These are phyloP conservation scores for Palythoa grandis DNA, from an alignment of 92 coral and sea anemone species.

Conservation along the genomic window DNA sequence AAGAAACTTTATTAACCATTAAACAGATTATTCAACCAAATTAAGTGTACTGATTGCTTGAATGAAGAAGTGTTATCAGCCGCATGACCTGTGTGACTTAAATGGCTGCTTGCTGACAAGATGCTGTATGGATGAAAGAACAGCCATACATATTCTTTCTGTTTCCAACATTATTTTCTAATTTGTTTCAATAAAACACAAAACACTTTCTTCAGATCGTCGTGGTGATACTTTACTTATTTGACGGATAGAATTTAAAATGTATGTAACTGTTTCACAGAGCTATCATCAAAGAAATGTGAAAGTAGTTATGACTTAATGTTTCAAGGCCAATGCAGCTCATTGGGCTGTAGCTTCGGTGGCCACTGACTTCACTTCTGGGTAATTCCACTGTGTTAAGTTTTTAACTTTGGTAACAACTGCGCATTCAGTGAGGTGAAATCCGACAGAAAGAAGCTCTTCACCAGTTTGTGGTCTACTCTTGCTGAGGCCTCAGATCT, in stretches of 20 bases:
- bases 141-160: not conserved
- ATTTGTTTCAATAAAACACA: not conserved
- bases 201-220: not conserved
- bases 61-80: not conserved
- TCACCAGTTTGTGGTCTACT: not conserved
- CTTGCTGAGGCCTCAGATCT: not conserved
- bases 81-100: not conserved
- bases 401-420: not conserved
- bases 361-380: constrained; percentile 37
- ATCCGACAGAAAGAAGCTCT: not conserved
- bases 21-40: constrained; percentile 9
- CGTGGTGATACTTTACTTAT: not conserved
- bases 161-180: not conserved
- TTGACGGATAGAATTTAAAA: not conserved
- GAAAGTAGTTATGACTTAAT: constrained; percentile 26
- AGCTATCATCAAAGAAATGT: not conserved
- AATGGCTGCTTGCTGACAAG: constrained; percentile 15
- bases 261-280: not conserved
- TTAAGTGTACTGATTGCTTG: constrained; percentile 26
- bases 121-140: constrained; percentile 24
- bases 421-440: constrained; percentile 27
- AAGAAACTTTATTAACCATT: not conserved
- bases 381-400: constrained; percentile 35
- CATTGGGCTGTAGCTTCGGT: constrained; percentile 21
- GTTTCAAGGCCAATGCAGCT: constrained; percentile 46